Evolutionary conservation across 2,888 invertebrate species (phyloP), one percentile per base, ranked within the genome.

Genomic region (Malthinus flaveolus): DNA sequence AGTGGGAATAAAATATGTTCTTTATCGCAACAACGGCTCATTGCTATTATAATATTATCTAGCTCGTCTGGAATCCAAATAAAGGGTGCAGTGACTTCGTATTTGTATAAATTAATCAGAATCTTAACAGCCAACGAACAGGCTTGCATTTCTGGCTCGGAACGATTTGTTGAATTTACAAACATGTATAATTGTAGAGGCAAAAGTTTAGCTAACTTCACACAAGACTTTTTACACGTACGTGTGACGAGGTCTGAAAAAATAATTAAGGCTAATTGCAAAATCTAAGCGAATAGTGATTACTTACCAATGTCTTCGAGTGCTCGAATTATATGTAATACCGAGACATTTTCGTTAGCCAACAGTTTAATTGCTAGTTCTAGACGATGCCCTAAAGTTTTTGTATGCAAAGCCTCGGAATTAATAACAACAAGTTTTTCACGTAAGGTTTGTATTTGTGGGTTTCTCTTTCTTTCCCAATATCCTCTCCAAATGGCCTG

Each of bases 21-120:
- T 67, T 85, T 88, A 68, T 85, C 86, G 69, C 87, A 87, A 79
- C 85, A 88, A 53, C 87, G 82, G 73, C 82, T 77, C 81, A 90
- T 81, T 71, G 87, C 83, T 68, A 84, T 86, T 36, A 89, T 76
- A 45, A 89, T 78, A 1, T 82, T 82, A 23, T 84, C 79, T 12
- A 89, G 81, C 48, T 84, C 82, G 34, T 85, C 79, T 64, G 84
- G 82, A 81, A 83, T 74, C 74, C 87, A 87, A 54, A 85, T 84
- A 66, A 83, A 83, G 0, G 81, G 80, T 7, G 82, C 85, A 0
- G 87, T 87, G 47, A 80, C 76, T 49, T 79, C 79, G 66, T 86
- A 87, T 56, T 89, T 84, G 8, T 85, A 82, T 61, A 90, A 76
- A 70, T 89, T 90, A 39, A 89, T 83, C 32, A 90, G 81, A 39